Evolutionary conservation across 2,888 invertebrate species (phyloP).

Genomic region (Atrina japonica): DNA sequence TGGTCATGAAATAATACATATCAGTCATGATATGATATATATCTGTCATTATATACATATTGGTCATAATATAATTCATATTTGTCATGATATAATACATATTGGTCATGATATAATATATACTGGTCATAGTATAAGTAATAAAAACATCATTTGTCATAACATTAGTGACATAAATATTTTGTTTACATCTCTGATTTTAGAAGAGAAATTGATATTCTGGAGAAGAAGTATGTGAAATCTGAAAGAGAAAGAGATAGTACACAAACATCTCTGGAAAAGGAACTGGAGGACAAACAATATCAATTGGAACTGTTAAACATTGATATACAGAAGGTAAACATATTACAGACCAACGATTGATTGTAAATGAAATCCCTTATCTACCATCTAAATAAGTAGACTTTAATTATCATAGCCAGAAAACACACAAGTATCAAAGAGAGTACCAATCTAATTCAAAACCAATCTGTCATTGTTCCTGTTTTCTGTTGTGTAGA

Average conservation of each 20-base stretch:
- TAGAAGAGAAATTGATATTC: conserved; percentile 69
- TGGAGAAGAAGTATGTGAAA: conserved; percentile 71
- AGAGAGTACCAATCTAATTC: too few species aligned
- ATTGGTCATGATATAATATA: too few species aligned
- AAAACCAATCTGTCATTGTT: too few species aligned
- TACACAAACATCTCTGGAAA: conserved; percentile 81
- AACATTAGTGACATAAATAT: background rate
- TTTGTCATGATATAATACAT: too few species aligned
- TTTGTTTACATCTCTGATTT: background rate
- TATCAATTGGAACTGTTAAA: conserved; percentile 64
- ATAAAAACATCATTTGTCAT: background rate
- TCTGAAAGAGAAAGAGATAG: conserved; percentile 84
- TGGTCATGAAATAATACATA: too few species aligned
- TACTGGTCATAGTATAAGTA: background rate
- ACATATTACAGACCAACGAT: conserved; percentile 12
- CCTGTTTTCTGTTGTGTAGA: too few species aligned
- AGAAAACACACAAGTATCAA: too few species aligned
- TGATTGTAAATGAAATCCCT: too few species aligned
- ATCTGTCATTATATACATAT: background rate
- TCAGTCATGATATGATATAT: background rate
- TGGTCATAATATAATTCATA: too few species aligned
- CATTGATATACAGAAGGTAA: conserved; percentile 62
- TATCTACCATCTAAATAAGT: too few species aligned
- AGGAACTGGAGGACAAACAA: conserved; percentile 61
- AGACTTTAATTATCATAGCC: too few species aligned